Conservation (phyloP, 2,797 vertebrate genomes). For the Rhincodon typus region DNA sequence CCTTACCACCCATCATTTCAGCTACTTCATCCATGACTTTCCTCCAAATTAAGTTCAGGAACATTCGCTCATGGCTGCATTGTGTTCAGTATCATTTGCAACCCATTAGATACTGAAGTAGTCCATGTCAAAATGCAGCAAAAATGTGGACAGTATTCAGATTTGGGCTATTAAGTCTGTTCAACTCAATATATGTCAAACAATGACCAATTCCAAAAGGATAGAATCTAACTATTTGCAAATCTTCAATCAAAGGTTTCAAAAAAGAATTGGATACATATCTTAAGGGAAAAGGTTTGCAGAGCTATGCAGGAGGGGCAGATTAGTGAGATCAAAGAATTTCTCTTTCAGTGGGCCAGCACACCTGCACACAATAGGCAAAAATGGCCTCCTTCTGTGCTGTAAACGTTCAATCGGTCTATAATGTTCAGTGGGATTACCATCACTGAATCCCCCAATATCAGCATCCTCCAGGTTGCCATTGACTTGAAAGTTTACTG, state of each 20-base stretch:
- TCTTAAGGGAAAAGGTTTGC: background rate
- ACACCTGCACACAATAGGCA: too few relatives aligned
- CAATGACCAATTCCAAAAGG: background rate
- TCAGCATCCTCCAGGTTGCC: too few relatives aligned
- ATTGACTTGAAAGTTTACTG: too few relatives aligned
- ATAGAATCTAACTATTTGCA: background rate
- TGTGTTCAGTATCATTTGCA: background rate
- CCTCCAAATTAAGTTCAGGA: background rate
- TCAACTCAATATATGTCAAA: background rate
- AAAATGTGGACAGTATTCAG: background rate
- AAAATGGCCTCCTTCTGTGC: too few relatives aligned
- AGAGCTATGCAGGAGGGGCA: too few relatives aligned
- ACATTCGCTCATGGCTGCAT: background rate
- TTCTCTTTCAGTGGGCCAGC: too few relatives aligned
- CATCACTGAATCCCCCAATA: too few relatives aligned
- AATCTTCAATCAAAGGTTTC: background rate
- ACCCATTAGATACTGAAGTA: background rate
- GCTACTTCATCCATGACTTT: background rate
- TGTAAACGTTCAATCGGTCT: too few relatives aligned
- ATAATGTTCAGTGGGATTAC: too few relatives aligned
- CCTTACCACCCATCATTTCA: background rate
- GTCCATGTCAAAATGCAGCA: background rate
- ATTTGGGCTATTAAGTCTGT: background rate
- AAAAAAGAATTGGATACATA: background rate
- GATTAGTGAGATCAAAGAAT: too few relatives aligned